Evolutionary conservation across 1,140 invertebrate genomes (phyloP).

Genomic region (Danaus plexippus): DNA sequence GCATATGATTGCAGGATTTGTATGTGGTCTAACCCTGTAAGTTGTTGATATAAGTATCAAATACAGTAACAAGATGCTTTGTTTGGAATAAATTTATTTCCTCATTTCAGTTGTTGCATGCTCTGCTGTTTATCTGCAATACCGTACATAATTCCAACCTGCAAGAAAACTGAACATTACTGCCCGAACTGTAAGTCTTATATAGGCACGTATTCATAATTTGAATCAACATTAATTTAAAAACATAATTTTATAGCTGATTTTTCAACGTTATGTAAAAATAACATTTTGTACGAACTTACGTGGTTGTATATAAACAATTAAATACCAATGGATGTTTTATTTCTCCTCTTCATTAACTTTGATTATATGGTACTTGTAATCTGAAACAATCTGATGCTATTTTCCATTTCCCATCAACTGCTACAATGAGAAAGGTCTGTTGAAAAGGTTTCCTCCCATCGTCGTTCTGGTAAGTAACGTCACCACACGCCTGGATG

Average conservation of each 20-base stretch:
- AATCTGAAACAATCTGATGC: constrained; percentile 86
- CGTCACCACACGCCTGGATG: constrained; percentile 81
- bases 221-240: neutral
- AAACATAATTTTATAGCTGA: no score
- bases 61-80: neutral
- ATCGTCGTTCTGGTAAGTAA: constrained; percentile 75
- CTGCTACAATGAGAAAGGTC: constrained; percentile 85
- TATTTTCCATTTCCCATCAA: constrained; percentile 91
- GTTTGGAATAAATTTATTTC: constrained; percentile 8
- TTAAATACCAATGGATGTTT: constrained; percentile 3
- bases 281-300: no score
- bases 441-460: constrained; percentile 80
- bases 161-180: constrained; percentile 53
- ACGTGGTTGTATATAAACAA: neutral
- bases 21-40: constrained; percentile 56
- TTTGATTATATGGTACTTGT: constrained; percentile 68
- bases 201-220: constrained; percentile 45
- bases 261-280: no score
- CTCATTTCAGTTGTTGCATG: constrained; percentile 53
- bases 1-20: constrained; percentile 54
- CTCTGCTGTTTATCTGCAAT: constrained; percentile 53
- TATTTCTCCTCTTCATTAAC: constrained; percentile 2
- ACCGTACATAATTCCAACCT: constrained; percentile 44
- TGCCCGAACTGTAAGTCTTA: constrained; percentile 53
- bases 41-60: constrained; percentile 14